Evolutionary conservation across 1,140 invertebrate species (phyloP).

Genomic region (Cephus cinctus): DNA sequence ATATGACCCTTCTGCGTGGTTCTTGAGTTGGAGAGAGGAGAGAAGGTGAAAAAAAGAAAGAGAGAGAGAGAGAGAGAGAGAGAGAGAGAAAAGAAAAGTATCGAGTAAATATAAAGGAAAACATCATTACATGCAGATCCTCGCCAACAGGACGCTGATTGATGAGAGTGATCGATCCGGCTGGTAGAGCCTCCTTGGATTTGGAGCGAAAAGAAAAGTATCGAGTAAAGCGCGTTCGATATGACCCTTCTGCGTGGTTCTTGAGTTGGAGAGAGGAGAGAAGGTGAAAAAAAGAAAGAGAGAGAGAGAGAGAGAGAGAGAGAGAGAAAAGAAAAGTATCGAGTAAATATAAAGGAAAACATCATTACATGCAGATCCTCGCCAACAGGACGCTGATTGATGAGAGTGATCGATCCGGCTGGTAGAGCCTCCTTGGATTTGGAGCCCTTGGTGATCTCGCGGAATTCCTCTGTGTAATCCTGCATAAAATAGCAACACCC

Average conservation of each 20-base stretch:
- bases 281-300: too few relatives aligned
- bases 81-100: too few relatives aligned
- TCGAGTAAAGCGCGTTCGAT: too few relatives aligned
- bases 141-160: conserved; percentile 93
- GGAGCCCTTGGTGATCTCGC: conserved; percentile 89
- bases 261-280: too few relatives aligned
- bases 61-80: too few relatives aligned
- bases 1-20: too few relatives aligned
- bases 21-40: too few relatives aligned
- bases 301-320: too few relatives aligned
- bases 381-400: conserved; percentile 92
- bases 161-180: conserved; percentile 92
- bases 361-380: conserved; percentile 89
- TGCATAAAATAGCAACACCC: conserved; percentile 60
- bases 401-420: conserved; percentile 90
- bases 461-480: conserved; percentile 96
- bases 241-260: too few relatives aligned
- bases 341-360: conserved; percentile 18
- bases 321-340: too few relatives aligned
- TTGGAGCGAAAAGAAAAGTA: too few relatives aligned
- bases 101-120: conserved; percentile 20
- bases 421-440: conserved; percentile 88
- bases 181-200: conserved; percentile 85
- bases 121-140: conserved; percentile 86
- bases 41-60: too few relatives aligned